Conservation (phyloP, 2,113 vertebrate species). For the Sardina pilchardus region DNA sequence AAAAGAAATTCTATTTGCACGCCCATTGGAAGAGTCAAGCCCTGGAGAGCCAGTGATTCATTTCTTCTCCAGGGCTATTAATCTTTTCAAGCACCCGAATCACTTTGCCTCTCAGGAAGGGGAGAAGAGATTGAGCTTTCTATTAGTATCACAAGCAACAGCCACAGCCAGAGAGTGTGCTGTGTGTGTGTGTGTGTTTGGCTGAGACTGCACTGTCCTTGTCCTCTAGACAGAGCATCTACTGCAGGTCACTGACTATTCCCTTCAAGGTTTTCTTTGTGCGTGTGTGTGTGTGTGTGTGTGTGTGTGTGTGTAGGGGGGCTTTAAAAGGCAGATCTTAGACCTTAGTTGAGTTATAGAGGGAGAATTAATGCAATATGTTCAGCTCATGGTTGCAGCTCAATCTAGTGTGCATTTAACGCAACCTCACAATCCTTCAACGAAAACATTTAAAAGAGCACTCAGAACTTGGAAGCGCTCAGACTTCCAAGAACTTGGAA, state of each 20-base stretch:
- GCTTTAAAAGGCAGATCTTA: neutral
- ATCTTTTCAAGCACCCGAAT: constrained; percentile 75
- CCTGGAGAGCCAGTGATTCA: constrained; percentile 72
- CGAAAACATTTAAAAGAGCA: neutral
- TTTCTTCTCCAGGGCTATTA: constrained; percentile 75
- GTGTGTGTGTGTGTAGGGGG: constrained; percentile 6
- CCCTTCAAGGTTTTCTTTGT: neutral
- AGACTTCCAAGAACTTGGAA: neutral
- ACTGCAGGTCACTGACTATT: constrained; percentile 34
- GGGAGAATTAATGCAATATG: neutral
- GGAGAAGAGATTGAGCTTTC: constrained; percentile 73
- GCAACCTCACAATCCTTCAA: neutral
- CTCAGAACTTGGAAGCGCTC: neutral
- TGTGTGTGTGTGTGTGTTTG: constrained; percentile 16
- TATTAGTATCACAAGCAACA: constrained; percentile 63
- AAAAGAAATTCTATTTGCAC: constrained; percentile 62
- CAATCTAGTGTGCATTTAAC: neutral
- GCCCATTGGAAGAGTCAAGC: constrained; percentile 59
- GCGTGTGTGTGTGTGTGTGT: neutral
- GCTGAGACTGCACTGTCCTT: constrained; percentile 54
- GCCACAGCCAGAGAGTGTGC: constrained; percentile 18
- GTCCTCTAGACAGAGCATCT: constrained; percentile 38
- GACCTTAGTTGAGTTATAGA: neutral
- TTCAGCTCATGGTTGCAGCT: neutral
- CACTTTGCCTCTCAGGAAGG: constrained; percentile 68